phyloP scores from a whole-genome alignment of 2,888 invertebrate species.

The Agrochola lota region DNA sequence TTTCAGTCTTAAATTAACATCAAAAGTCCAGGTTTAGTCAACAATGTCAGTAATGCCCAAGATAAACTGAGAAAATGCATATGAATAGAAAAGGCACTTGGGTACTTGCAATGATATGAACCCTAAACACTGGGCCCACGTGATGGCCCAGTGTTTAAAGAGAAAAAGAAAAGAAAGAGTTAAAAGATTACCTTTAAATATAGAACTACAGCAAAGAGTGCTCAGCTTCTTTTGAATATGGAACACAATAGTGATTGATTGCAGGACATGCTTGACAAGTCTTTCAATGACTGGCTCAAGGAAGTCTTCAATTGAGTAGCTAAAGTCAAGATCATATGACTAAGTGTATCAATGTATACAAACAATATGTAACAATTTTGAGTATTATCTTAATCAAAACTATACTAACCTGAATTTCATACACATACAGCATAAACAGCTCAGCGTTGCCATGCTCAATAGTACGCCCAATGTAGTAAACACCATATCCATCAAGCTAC shows the following conservation, averaged over 20 bases:
- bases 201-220: not conserved
- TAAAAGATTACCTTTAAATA: not conserved
- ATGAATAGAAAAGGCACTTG: too few species aligned
- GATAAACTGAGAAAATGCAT: too few species aligned
- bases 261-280: conserved; percentile 15
- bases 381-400: not conserved
- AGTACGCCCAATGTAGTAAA: conserved; percentile 72
- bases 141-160: too few species aligned
- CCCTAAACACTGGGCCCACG: too few species aligned
- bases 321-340: not conserved
- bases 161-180: too few species aligned
- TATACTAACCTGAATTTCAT: conserved; percentile 80
- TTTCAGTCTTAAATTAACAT: too few species aligned
- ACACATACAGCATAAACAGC: conserved; percentile 80
- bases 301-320: conserved; percentile 44
- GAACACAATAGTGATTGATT: conserved; percentile 29
- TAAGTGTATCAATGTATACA: not conserved
- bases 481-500: conserved; percentile 74
- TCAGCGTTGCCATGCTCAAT: conserved; percentile 73
- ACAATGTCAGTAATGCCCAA: too few species aligned
- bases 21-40: too few species aligned
- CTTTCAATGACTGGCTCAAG: conserved; percentile 9
- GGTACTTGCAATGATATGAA: too few species aligned
- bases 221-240: conserved; percentile 8
- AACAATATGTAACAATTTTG: not conserved